A percentile compares a stretch with the other conserved stretches of the same genome.
phyloP scores from a whole-genome alignment of 2,888 invertebrate species.

The Amiota mariae region DNA sequence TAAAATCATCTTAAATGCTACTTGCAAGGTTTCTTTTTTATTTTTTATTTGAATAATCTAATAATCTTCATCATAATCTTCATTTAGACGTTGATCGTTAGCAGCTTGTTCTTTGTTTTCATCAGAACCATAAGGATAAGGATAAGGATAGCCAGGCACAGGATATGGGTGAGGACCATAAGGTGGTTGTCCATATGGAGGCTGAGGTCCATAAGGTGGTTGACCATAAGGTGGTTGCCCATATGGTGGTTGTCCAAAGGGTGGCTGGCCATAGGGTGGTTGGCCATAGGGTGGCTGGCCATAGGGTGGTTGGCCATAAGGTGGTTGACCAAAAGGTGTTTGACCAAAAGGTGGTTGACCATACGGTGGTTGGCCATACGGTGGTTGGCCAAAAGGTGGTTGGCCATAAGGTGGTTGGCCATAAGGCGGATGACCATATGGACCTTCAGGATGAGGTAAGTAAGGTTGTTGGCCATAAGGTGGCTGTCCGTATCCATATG shows the following conservation, averaged over 20 bases:
- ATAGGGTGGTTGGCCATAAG: conserved; percentile 17
- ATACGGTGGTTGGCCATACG: not conserved
- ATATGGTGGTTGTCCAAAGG: not conserved
- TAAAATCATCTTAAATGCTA: too few species aligned
- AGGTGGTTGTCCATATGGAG: not conserved
- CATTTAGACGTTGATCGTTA: too few species aligned
- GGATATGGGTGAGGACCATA: not conserved
- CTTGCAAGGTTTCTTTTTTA: too few species aligned
- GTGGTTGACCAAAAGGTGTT: not conserved
- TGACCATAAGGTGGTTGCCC: not conserved
- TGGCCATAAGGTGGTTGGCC: not conserved
- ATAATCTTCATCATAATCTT: too few species aligned
- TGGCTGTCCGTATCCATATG: not conserved
- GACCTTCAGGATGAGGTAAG: not conserved
- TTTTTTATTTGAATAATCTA: too few species aligned
- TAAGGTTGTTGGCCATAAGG: conserved; percentile 13
- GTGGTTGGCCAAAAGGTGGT: not conserved
- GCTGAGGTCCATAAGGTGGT: not conserved
- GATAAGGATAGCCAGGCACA: too few species aligned
- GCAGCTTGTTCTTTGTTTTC: too few species aligned
- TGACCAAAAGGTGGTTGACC: not conserved
- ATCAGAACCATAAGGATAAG: too few species aligned
- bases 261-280: conserved; percentile 5
- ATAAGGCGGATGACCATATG: conserved; percentile 10
- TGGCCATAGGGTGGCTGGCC: conserved; percentile 4